These are phyloP conservation scores for Rhegmatorhina hoffmannsi DNA, from an alignment of 2,113 vertebrate genomes.

Conservation along the genomic window DNA sequence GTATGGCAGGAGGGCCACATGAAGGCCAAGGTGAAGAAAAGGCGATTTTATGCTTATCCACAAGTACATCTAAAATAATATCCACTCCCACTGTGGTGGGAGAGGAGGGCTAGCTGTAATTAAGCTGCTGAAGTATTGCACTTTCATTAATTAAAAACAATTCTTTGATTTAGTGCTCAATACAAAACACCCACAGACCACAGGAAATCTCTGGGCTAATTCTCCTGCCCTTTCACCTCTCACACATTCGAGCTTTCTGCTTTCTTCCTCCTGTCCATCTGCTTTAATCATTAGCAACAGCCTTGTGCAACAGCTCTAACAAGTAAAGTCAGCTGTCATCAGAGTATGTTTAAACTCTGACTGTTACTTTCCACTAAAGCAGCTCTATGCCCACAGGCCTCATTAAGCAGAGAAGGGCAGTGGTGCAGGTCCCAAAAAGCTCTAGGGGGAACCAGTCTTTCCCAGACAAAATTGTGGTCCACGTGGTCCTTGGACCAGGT, in stretches of 20 bases:
- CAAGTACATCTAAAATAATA: not conserved
- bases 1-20: rapidly evolving
- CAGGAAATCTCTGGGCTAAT: slow-evolving; percentile 81
- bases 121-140: slow-evolving; percentile 64
- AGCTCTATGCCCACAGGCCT: slow-evolving; percentile 75
- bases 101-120: slow-evolving; percentile 63
- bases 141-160: slow-evolving; percentile 76
- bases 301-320: slow-evolving; percentile 75
- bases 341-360: slow-evolving; percentile 79
- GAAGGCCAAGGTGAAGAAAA: not conserved
- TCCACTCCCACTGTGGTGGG: not conserved
- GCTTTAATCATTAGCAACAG: slow-evolving; percentile 81
- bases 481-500: not conserved
- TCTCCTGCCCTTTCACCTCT: slow-evolving; percentile 83
- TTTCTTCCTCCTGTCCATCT: slow-evolving; percentile 82
- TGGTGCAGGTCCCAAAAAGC: slow-evolving; percentile 48
- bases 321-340: slow-evolving; percentile 82
- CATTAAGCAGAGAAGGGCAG: slow-evolving; percentile 75
- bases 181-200: slow-evolving; percentile 77
- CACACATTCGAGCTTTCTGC: slow-evolving; percentile 80
- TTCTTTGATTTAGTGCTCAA: slow-evolving; percentile 69
- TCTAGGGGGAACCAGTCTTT: slow-evolving; percentile 3
- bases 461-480: slow-evolving; percentile 43
- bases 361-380: slow-evolving; percentile 78
- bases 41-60: not conserved